A percentile compares a stretch with the other conserved stretches of the same genome.
Evolutionary conservation across 2,113 vertebrate genomes (phyloP).

Genomic region (Eleginops maclovinus): DNA sequence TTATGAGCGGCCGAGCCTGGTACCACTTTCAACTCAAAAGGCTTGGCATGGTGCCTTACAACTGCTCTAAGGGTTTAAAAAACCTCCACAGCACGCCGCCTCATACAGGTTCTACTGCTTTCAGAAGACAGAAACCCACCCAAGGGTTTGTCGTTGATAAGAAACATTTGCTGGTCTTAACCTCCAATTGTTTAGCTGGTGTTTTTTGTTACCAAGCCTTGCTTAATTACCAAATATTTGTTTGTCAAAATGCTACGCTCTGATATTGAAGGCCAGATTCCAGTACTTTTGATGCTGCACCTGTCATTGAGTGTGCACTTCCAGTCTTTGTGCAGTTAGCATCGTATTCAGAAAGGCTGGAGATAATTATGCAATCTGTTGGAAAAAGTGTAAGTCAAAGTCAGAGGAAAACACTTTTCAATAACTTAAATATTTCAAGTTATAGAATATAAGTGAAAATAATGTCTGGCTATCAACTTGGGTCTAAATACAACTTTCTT

Average conservation of each 20-base stretch:
- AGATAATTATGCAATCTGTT: background rate
- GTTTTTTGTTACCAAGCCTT: background rate
- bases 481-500: no score
- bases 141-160: background rate
- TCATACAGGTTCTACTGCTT: background rate
- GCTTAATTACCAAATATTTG: background rate
- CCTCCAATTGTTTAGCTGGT: background rate
- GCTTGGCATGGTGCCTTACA: conserved; percentile 32
- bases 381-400: background rate
- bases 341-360: background rate
- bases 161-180: background rate
- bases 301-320: background rate
- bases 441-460: background rate
- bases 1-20: conserved; percentile 21
- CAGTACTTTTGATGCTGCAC: background rate
- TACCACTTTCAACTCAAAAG: conserved; percentile 15
- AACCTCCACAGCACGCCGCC: background rate
- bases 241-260: no score
- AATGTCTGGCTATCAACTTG: background rate
- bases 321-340: background rate
- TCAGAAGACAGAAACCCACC: background rate
- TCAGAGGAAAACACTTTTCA: background rate
- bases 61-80: background rate
- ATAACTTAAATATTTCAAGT: background rate
- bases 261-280: background rate